Evolutionary conservation across 2,888 invertebrate species (phyloP), one percentile per base, ranked within the genome.

Genomic region (Zygothrica quintamaculata): DNA sequence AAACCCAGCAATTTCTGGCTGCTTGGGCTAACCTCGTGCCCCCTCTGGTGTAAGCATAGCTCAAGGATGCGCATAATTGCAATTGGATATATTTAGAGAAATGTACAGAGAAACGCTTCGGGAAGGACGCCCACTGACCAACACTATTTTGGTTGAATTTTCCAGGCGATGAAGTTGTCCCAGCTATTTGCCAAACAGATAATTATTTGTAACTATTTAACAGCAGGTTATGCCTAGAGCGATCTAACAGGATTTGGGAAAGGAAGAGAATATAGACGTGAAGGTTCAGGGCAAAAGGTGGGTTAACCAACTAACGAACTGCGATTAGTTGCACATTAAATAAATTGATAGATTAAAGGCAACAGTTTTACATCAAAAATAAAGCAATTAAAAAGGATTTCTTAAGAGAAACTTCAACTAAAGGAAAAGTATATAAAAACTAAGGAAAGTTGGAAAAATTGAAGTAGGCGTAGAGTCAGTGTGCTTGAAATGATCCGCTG

Each of bases 21-120:
- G 55, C 65, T 84, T 80, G 71, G 87, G 87, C 80, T 71, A 86
- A 76, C 87, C 84, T 86, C 80, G 75, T 16, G 62, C 64, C 73
- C 74, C 68, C 62, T 62, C 56, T 51, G 55, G 47, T 46, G 55
- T 50, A 40, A 60, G 58, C 67, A 29, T 46, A 59, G 50, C 60
- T 46, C 71, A 60, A 33, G 57, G 57, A 58, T 65, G 71, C 47
- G 34, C 40, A 31, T 75, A 87, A 87, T 84, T 77, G 85, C 87
- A 68, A 68, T 87, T 71, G 81, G 71, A 84, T 80, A 51, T 48
- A 39, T 36, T 29, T 46, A 31, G n/a, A n/a, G n/a, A n/a, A n/a
- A n/a, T n/a, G 3, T 22, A 18, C 29, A 34, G 34, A 34, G n/a
- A 3, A 33, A 11, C 11, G n/a, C 7, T n/a, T 16, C 8, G 33